Evolutionary conservation across 1,140 invertebrate species (phyloP), one percentile per base, ranked within the genome.

Genomic region (Batillaria attramentaria): DNA sequence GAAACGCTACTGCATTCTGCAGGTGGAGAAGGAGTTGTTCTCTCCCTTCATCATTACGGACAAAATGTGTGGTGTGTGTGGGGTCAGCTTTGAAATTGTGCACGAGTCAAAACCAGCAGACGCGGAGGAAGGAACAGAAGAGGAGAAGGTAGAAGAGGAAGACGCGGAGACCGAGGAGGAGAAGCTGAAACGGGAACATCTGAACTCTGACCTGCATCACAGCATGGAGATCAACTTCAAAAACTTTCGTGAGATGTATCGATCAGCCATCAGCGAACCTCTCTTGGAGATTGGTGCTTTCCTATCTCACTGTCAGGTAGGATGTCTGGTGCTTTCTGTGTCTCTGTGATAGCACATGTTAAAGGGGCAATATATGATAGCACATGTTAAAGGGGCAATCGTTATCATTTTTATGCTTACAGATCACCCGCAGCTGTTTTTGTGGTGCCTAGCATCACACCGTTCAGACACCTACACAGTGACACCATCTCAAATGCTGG

Each of bases 11-110:
- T 65, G 42, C 3, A 28, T 66, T 24, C 24, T 76, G 68, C 73
- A 82, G 50, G 39, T 46, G n/a, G 39, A 57, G n/a, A 54, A 65
- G 5, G 69, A 79, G 33, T 46, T 83, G 70, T 81, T 85, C 46
- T 62, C 35, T 31, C 62, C 60, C n/a, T 78, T 72, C 57, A 69
- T 54, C 5, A 54, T 84, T 4, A 80, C 72, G 37, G 72, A 82
- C 16, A 70, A 31, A 8, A 79, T 77, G 46, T 85, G 84, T 79
- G 82, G 80, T 20, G 72, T 83, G 24, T 84, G 84, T 79, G 77
- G 73, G 33, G 75, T 76, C 41, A 50, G 42, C 0, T 83, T 82
- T 46, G n/a, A 66, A 60, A 31, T 60, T 69, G n/a, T 74, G 37
- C n/a, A 3, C 13, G 31, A 31, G 3, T 8, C 10, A 42, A 54